Evolutionary conservation across 2,113 vertebrate species (phyloP), one percentile per base, ranked within the genome.

Genomic region (Marcusenius ussheri): DNA sequence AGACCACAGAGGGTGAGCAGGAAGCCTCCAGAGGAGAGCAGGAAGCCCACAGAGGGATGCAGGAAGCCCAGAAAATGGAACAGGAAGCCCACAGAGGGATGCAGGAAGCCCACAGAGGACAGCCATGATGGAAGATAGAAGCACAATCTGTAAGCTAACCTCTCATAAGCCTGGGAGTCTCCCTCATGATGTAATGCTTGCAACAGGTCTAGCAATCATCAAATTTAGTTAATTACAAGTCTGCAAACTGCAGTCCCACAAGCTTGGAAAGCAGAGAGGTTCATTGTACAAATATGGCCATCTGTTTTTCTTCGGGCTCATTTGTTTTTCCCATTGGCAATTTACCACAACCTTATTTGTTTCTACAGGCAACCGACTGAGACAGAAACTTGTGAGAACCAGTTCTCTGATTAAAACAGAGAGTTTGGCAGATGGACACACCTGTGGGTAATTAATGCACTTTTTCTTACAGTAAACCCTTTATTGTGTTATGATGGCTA

Each of bases 261-360:
- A 51, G 46, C 70, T 35, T 50, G 46, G 70, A 80, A 47, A 35
- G 47, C 49, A 51, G 62, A 19, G 49, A 51, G 77, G 47, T 53
- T 53, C 24, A 83, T 24, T 89, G 47, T 80, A 31, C 74, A 83
- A 53, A 89, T 80, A 35, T 3, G 47, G 49, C 88, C 88, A 51
- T 89, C 58, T 51, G 88, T 89, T 83, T 80, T 51, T 53, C 88
- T 51, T 50, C 3, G 17, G 47, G 19, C 47, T 80, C 42, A 31
- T 77, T 49, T 77, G 50, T 87, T 89, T 66, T 88, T 89, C 49
- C 70, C 46, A 24, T 42, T 83, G 46, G 88, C 39, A 47, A 10
- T 49, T 70, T 39, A 70, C n/a, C 11, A 50, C 74, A 50, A 83
- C 42, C 47, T 19, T 42, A 66, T 15, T 24, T 89, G 45, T 39